Percentiles rank a stretch among this genome's conserved stretches.
These are phyloP conservation scores for Gavialis gangeticus DNA, from an alignment of 2,113 vertebrate species.

Conservation along the genomic window DNA sequence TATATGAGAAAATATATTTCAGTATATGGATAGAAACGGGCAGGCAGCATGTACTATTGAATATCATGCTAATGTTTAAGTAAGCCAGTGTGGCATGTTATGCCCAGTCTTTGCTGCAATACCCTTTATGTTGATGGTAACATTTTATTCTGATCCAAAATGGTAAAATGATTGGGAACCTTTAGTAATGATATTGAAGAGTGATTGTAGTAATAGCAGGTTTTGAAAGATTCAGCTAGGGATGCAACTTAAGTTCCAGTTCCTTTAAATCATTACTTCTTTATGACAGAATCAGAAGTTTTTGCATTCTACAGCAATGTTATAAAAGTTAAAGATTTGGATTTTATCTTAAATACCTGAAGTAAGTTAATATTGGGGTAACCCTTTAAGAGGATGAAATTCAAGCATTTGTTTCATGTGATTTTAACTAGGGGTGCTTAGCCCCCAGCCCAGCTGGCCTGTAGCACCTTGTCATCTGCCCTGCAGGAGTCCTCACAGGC, in stretches of 20 bases:
- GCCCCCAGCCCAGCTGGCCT: no score
- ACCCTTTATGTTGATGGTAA: background rate
- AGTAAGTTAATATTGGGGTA: background rate
- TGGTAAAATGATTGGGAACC: background rate
- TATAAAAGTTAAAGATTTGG: no score
- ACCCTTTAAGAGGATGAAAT: background rate
- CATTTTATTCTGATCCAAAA: background rate
- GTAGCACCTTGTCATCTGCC: no score
- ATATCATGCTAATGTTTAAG: background rate
- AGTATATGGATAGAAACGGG: background rate
- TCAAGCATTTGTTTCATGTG: background rate
- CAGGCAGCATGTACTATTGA: background rate
- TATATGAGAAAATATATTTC: background rate
- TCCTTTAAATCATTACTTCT: background rate
- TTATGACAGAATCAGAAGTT: background rate
- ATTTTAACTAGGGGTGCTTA: no score
- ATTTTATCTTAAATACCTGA: background rate
- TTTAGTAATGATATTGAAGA: background rate
- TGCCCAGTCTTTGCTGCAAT: background rate
- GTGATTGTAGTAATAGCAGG: no score
- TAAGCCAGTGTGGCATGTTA: background rate
- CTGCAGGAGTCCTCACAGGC: no score
- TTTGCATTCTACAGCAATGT: background rate
- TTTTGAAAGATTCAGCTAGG: no score
- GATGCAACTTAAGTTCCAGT: fast-evolving